Evolutionary conservation across 2,113 vertebrate species (phyloP), one percentile per base, ranked within the genome.

Genomic region (Rhabdomys dilectus): DNA sequence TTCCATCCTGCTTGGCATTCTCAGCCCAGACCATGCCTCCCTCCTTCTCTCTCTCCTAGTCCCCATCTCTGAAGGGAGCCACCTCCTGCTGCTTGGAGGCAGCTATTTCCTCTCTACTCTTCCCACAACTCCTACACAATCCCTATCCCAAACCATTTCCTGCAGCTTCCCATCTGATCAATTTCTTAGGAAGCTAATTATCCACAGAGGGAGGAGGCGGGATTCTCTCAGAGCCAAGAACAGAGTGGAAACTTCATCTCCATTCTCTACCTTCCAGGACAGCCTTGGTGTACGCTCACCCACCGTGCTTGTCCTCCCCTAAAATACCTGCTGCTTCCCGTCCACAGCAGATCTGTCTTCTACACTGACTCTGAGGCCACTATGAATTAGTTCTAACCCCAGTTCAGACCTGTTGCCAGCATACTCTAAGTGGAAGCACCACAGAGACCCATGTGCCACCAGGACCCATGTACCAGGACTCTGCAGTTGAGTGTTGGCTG

Each of bases 181-280:
- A 51, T 96, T 97, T 97, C 97, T 97, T 82, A 95, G 95, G 95
- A 97, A 96, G 95, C 85, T 97, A 94, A 97, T 97, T 89, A 98
- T 21, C 94, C 92, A 36, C 1, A 10, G 77, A 96, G 70, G 86
- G 72, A 95, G 95, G 97, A 94, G 93, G 92, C 10, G 31, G 94
- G 91, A 82, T 62, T 87, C 78, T 60, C 76, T 81, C 26, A 39
- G 96, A 84, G 90, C 93, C 93, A 97, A 96, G 91, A 97, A 89
- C 86, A 89, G 64, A 64, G 39, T 70, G n/a, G 85, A 94, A 96
- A 87, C 60, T 77, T 90, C 7, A 68, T 81, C 31, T 19, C 82
- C 81, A 29, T 56, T 93, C n/a, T 68, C 92, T 88, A 89, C 78
- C 91, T 31, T 51, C 89, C 81, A 80, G 87, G 78, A 75, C 2